A percentile compares a stretch with the other conserved stretches of the same genome.
Conservation (phyloP, 1,140 invertebrate genomes). For the Chrysomallon squamiferum region DNA sequence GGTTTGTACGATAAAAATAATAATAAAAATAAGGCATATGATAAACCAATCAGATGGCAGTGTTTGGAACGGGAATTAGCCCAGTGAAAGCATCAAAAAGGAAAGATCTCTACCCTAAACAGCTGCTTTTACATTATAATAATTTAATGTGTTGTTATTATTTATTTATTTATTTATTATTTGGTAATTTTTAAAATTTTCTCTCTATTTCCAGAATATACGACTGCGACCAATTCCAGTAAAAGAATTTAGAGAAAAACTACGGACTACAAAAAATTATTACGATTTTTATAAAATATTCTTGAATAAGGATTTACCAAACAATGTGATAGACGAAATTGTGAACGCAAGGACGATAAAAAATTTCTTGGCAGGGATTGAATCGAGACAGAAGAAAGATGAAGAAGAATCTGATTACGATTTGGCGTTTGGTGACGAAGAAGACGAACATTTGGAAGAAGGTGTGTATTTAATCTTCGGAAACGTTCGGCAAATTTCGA, state of each 20-base stretch:
- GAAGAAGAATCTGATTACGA: neutral
- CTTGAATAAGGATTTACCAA: conserved; percentile 7
- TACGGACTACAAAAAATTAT: conserved; percentile 7
- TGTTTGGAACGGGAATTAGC: no score
- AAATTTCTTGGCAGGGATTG: neutral
- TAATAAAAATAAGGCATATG: no score
- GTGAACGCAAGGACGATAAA: conserved; percentile 4
- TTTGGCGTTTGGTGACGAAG: neutral
- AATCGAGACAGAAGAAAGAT: neutral
- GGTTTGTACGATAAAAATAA: no score
- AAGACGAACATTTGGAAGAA: neutral
- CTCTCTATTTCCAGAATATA: neutral
- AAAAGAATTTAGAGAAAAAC: conserved; percentile 1
- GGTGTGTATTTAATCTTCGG: no score
- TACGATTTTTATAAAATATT: conserved; percentile 3
- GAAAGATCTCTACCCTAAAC: no score
- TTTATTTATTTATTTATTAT: no score
- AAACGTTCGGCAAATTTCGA: no score
- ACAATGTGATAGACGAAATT: conserved; percentile 1
- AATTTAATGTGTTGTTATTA: no score
- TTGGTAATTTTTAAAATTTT: no score
- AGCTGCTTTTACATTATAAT: no score
- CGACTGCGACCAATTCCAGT: neutral
- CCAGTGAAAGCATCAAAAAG: no score
- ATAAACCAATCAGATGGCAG: no score